Percentiles rank a stretch among this genome's conserved stretches.
phyloP scores from a whole-genome alignment of 2,888 invertebrate species.

The Agrochola lychnidis region DNA sequence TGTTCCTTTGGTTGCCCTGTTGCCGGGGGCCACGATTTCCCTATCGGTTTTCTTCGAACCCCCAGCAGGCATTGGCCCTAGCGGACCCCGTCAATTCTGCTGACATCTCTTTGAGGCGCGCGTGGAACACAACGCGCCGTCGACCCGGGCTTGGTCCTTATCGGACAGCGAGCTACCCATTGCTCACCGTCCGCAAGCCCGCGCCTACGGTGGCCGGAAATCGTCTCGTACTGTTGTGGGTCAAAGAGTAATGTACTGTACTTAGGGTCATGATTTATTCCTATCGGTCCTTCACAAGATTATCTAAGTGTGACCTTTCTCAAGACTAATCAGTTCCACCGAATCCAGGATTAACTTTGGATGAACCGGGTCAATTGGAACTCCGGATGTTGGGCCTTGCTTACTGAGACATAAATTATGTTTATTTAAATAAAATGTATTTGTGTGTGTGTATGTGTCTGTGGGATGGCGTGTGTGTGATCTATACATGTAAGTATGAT shows the following conservation, averaged over 20 bases:
- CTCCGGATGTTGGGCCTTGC: conserved; percentile 31
- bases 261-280: conserved; percentile 31
- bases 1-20: no score
- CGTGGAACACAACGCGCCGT: no score
- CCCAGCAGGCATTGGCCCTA: no score
- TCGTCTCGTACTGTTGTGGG: background rate
- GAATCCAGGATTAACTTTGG: conserved; percentile 59
- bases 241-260: conserved; percentile 15
- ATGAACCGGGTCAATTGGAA: conserved; percentile 40
- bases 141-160: no score
- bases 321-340: conserved; percentile 54
- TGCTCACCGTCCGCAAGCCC: no score
- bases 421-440: background rate
- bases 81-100: no score
- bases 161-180: no score
- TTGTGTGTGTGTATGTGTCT: background rate
- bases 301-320: conserved; percentile 52
- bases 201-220: no score
- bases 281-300: conserved; percentile 34
- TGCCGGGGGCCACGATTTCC: no score
- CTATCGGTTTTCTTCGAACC: no score
- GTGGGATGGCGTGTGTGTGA: conserved; percentile 1
- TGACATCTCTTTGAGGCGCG: no score
- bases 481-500: conserved; percentile 47
- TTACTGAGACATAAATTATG: conserved; percentile 17